Conservation (phyloP, 2,113 vertebrate species). For the Sinocyclocheilus maitianheensis region DNA sequence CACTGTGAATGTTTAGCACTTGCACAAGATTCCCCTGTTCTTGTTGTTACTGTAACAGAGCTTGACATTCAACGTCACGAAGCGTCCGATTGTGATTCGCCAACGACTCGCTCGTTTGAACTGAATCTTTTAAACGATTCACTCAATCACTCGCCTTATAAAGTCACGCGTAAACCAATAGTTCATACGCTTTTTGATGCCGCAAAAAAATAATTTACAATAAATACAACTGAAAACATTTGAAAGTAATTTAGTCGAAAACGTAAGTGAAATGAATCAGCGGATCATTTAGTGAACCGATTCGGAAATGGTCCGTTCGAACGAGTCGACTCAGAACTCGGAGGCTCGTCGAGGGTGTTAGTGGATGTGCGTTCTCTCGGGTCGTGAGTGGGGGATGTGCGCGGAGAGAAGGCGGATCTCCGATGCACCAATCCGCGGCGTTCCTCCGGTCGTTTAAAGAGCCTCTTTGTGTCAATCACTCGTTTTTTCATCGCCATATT, state of each 20-base stretch:
- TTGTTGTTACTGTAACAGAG: neutral
- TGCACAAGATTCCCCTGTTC: too few relatives aligned
- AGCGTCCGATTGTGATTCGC: neutral
- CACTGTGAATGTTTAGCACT: neutral
- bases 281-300: neutral
- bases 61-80: neutral
- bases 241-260: too few relatives aligned
- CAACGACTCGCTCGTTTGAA: neutral
- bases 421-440: constrained; percentile 76
- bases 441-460: constrained; percentile 81
- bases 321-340: neutral
- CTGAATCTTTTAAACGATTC: neutral
- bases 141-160: neutral
- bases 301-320: neutral
- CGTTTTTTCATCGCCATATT: constrained; percentile 91
- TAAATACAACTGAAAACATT: too few relatives aligned
- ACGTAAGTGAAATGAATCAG: too few relatives aligned
- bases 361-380: constrained; percentile 4
- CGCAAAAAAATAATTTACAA: too few relatives aligned
- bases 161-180: too few relatives aligned
- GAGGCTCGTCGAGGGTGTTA: constrained; percentile 6
- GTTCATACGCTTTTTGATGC: too few relatives aligned
- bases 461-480: constrained; percentile 87
- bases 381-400: constrained; percentile 28
- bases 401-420: constrained; percentile 74